These are phyloP conservation scores for Eucriotettix oculatus DNA, from an alignment of 2,888 invertebrate genomes.

Conservation along the genomic window DNA sequence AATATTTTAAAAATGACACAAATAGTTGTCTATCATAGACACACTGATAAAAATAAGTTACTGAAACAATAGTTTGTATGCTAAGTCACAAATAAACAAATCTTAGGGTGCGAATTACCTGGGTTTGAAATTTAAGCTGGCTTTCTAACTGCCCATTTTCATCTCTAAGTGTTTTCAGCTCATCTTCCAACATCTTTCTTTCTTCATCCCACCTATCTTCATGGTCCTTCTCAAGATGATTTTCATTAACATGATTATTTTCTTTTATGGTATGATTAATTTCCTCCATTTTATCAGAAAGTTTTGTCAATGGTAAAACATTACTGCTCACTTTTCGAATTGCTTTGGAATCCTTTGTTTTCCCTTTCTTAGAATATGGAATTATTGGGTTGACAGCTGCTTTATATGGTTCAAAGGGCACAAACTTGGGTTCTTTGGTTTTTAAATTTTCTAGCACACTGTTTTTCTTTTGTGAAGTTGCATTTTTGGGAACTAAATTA, in stretches of 20 bases:
- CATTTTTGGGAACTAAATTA: conserved; percentile 43
- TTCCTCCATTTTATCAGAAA: neutral
- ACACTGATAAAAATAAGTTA: no score
- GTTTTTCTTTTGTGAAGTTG: conserved; percentile 37
- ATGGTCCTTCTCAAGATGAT: neutral
- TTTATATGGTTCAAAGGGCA: conserved; percentile 79
- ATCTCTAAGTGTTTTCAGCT: conserved; percentile 42
- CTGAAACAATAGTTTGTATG: no score
- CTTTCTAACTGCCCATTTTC: conserved; percentile 58
- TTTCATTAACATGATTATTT: neutral
- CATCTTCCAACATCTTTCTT: conserved; percentile 36
- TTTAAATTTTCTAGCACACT: conserved; percentile 23
- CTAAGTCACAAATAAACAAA: no score
- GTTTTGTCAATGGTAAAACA: neutral
- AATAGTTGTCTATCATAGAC: no score
- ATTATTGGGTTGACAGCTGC: conserved; percentile 68
- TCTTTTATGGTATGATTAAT: neutral
- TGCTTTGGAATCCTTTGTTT: conserved; percentile 14
- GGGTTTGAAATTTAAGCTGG: conserved; percentile 72
- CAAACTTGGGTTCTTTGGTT: conserved; percentile 55
- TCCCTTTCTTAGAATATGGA: conserved; percentile 23
- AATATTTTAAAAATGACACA: no score
- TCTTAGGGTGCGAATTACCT: no score
- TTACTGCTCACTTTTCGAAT: neutral
- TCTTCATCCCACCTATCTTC: conserved; percentile 27